These are phyloP conservation scores for Monodelphis domestica DNA, from an alignment of 2,797 vertebrate genomes.

Conservation along the genomic window DNA sequence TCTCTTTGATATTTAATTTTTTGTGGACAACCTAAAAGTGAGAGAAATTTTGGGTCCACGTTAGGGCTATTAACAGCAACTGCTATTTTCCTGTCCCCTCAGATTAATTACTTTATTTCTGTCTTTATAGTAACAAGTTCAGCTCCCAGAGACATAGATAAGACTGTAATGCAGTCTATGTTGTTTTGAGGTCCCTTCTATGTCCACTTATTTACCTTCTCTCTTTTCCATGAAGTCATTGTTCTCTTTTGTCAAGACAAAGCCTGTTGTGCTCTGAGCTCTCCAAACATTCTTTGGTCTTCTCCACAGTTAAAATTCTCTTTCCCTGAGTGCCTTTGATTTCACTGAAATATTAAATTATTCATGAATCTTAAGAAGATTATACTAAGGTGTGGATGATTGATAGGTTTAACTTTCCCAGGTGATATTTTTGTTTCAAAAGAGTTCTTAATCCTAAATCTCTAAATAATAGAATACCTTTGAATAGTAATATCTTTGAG, in stretches of 20 bases:
- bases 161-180: neutral
- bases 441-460: constrained; percentile 64
- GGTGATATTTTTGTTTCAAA: constrained; percentile 66
- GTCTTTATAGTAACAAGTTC: neutral
- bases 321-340: neutral
- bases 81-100: neutral
- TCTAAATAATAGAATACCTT: constrained; percentile 54
- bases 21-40: neutral
- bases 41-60: neutral
- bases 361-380: neutral
- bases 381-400: constrained; percentile 63
- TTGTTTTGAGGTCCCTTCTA: neutral
- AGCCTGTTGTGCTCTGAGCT: neutral
- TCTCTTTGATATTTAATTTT: neutral
- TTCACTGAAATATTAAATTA: neutral
- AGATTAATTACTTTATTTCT: neutral
- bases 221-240: neutral
- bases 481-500: constrained; percentile 36
- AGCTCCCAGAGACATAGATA: neutral
- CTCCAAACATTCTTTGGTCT: neutral
- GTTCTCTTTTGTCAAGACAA: neutral
- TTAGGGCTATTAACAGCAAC: neutral
- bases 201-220: neutral
- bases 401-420: constrained; percentile 68
- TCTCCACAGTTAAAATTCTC: neutral